Base-by-base conservation (phyloP, 1,140 invertebrate genomes). In the Drosophila santomea region DNA sequence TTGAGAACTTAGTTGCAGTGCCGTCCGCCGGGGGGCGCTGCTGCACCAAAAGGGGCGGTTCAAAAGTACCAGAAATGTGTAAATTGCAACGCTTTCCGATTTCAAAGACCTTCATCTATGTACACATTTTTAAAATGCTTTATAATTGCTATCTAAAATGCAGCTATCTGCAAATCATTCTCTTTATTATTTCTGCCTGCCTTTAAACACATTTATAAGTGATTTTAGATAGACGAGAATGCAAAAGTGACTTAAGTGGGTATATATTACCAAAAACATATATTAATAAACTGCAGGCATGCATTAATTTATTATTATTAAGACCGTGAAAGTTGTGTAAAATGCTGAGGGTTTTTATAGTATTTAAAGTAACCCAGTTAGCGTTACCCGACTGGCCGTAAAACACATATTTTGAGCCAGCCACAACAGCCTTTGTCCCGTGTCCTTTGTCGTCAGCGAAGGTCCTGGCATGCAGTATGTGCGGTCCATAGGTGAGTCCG, bases 1-100 rank as follows among this genome's bases (percentile, higher is more conserved):
- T 69, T 68, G 48, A 68, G 50, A 68, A 55, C 47, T 39, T 39
- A 25, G 63, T 68, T 38, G 44, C 57, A 50, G 60, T 25, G 4
- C 25, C 39, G 56, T 32, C 56, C 56, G 56, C 41, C 7, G 10
- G 41, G 41, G 55, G 15, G 28, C 32, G 50, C 50, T 36, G 50
- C 32, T 36, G 32, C n/a, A 1, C 2, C 48, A 32, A 25, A 32
- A 25, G 36, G 14, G 32, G 58, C n/a, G 47, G 57, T n/a, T 20
- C 45, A 38, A 51, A 60, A 54, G 47, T 52, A 10, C 14, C 6
- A 15, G 14, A 15, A 15, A 6, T 35, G 14, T 28, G 14, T 11
- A 4, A 15, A 28, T 5, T 32, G 23, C 28, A 23, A 14, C 12
- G 3, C 10, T 20, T 45, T 20, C 11, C 12, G 39, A 15, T n/a